Evolutionary conservation across 1,140 invertebrate genomes (phyloP).

Genomic region (Eueides isabella): DNA sequence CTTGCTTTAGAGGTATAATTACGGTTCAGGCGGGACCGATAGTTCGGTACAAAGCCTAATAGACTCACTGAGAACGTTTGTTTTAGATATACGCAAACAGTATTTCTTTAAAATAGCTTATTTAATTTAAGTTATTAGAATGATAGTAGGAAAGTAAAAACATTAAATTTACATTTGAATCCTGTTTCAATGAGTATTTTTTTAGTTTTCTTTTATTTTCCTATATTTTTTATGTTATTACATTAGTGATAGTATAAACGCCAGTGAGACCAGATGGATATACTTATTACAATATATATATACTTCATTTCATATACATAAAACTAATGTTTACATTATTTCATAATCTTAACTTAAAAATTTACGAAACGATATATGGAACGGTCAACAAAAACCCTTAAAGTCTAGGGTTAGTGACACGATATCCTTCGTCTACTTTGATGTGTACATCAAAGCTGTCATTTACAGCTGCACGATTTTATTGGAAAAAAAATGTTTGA

Average conservation of each 20-base stretch:
- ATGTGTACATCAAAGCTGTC: slow-evolving; percentile 21
- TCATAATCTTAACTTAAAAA: neutral
- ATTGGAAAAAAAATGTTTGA: neutral
- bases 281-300: too few relatives aligned
- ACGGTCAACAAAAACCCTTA: neutral
- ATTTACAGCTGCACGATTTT: neutral
- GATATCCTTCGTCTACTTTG: slow-evolving; percentile 17
- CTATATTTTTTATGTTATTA: too few relatives aligned
- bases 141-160: too few relatives aligned
- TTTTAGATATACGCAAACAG: neutral
- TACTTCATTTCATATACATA: too few relatives aligned
- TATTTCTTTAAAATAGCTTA: neutral
- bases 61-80: neutral
- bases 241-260: too few relatives aligned
- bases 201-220: too few relatives aligned
- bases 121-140: too few relatives aligned
- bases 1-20: neutral
- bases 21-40: neutral
- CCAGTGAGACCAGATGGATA: too few relatives aligned
- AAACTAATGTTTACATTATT: neutral
- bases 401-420: neutral
- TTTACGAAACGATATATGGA: neutral
- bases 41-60: neutral
- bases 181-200: too few relatives aligned
- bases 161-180: too few relatives aligned